Evolutionary conservation across 1,140 invertebrate species (phyloP), one percentile per base, ranked within the genome.

Genomic region (Asbolus verrucosus): DNA sequence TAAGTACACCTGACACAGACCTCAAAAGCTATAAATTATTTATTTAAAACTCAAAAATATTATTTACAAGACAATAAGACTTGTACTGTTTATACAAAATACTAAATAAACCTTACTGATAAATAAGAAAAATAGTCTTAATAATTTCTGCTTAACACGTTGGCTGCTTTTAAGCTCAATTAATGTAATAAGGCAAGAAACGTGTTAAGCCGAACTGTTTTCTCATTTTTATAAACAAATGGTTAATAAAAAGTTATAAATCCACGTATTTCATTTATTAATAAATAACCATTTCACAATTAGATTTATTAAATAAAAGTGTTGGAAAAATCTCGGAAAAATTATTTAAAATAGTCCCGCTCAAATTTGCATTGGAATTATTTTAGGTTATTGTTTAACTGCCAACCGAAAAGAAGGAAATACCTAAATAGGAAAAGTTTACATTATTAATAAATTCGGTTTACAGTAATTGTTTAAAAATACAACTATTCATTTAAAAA

Each of bases 31-130:
- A 19, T 2, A 41, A 6, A 8, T 13, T 13, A 46, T 8, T 27
- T 27, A 27, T 36, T 36, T 36, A 4, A 36, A 36, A 3, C 11
- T 27, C 8, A 62, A 27, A 11, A 39, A 18, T 21, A 39, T 39
- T 41, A 41, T 63, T 63, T 39, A 63, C 61, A 39, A 63, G 61
- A 63, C 61, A 63, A 63, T 63, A 63, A 62, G 59, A 63, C 61
- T 63, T 63, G 18, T 63, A 63, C 18, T 63, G 16, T 36, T 19
- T 18, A 27, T 8, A 27, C 24, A 27, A 14, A 63, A 38, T 11
- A 54, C 46, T 54, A 11, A 50, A n/a, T 6, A 46, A 41, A 50
- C 18, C 43, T n/a, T 50, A 50, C 13, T 50, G 11, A 14, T 21
- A 19, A 50, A 41, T 41, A 41, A 41, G 39, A 8, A 14, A 18